phyloP scores from a whole-genome alignment of 1,140 invertebrate species.

The Leptonema lineaticorne region DNA sequence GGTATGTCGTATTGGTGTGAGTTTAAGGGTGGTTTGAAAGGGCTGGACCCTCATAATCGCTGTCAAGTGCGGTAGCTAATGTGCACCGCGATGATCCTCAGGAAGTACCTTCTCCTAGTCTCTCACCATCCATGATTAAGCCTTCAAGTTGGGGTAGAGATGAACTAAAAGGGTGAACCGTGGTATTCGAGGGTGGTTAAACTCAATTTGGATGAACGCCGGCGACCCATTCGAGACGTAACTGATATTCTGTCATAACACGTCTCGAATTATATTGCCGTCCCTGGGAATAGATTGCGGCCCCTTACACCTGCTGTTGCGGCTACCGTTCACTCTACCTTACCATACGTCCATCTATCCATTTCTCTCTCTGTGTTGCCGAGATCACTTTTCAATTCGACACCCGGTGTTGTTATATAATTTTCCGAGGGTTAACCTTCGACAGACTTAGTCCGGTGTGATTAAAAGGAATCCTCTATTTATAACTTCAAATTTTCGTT shows the following conservation, averaged over 20 bases:
- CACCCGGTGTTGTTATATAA: neutral
- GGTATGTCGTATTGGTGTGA: no score
- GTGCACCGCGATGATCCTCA: neutral
- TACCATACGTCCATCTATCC: neutral
- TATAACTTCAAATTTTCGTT: no score
- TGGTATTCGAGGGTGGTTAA: no score
- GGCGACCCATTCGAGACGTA: constrained; percentile 1
- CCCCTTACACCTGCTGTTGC: no score
- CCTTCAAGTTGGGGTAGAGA: neutral
- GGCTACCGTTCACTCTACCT: no score
- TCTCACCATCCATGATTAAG: neutral
- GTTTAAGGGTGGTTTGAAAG: neutral
- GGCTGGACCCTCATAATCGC: neutral
- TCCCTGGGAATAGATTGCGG: no score
- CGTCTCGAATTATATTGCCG: neutral
- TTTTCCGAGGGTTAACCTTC: neutral
- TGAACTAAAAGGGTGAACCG: neutral
- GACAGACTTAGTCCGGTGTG: no score
- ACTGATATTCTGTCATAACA: constrained; percentile 2
- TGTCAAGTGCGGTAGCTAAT: neutral
- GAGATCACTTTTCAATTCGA: neutral
- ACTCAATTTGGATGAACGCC: constrained; percentile 1
- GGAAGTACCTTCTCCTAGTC: no score
- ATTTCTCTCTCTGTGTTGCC: neutral
- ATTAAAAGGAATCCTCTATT: no score